Conservation (phyloP, 2,797 vertebrate genomes). For the Sphaeramia orbicularis region DNA sequence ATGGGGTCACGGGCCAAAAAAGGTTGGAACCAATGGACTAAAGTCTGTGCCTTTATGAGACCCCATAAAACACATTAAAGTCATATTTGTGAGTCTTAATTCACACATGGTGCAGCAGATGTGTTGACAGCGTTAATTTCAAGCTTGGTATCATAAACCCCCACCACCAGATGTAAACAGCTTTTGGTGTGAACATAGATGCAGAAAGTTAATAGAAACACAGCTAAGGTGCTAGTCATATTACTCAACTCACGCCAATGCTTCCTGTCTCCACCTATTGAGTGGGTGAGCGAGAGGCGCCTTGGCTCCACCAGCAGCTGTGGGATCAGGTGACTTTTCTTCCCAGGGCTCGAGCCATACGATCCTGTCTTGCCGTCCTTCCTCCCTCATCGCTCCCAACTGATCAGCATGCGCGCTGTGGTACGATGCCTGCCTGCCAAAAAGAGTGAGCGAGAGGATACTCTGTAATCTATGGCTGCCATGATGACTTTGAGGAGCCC, state of each 20-base stretch:
- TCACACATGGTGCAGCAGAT: not conserved
- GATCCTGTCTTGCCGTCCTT: constrained; percentile 78
- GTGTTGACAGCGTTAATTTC: not conserved
- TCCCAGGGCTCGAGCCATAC: constrained; percentile 72
- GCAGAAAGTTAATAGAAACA: constrained; percentile 36
- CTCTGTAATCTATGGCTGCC: constrained; percentile 78
- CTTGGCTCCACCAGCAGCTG: constrained; percentile 77
- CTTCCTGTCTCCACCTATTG: constrained; percentile 78
- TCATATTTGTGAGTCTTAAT: not conserved
- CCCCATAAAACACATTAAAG: no score
- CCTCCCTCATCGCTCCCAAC: constrained; percentile 70
- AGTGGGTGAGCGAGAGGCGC: constrained; percentile 75
- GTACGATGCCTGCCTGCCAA: constrained; percentile 66
- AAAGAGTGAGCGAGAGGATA: constrained; percentile 75
- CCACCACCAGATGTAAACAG: constrained; percentile 10
- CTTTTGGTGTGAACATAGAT: constrained; percentile 38
- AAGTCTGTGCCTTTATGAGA: no score
- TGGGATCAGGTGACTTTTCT: constrained; percentile 84
- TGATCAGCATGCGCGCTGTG: constrained; percentile 67
- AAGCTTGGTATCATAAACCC: not conserved
- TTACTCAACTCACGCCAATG: constrained; percentile 50
- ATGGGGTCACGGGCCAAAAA: no score
- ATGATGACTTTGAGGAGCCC: constrained; percentile 80
- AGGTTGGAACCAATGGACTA: no score
- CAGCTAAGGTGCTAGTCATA: constrained; percentile 39